A percentile compares a stretch with the other conserved stretches of the same genome.
phyloP scores from a whole-genome alignment of 2,888 invertebrate species.

The Candidula unifasciata region DNA sequence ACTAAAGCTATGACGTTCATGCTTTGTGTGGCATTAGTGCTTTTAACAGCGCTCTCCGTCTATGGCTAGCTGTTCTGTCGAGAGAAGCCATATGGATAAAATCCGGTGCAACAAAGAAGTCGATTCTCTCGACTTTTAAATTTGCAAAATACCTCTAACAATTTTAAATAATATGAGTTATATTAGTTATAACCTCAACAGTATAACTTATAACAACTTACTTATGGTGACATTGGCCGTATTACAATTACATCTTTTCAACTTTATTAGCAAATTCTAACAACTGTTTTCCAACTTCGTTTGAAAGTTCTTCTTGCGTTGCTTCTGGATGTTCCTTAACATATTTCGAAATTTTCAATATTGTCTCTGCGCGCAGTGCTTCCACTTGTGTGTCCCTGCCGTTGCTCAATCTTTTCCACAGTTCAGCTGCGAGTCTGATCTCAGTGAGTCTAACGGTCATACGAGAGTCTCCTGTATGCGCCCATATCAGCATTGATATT shows the following conservation, averaged over 20 bases:
- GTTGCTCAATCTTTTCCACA: slow-evolving; percentile 62
- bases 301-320: slow-evolving; percentile 65
- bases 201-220: no score
- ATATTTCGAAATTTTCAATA: slow-evolving; percentile 66
- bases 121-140: no score
- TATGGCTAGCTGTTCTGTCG: no score
- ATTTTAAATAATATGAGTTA: no score
- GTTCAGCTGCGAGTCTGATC: slow-evolving; percentile 59
- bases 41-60: no score
- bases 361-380: slow-evolving; percentile 66
- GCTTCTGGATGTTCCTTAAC: slow-evolving; percentile 72
- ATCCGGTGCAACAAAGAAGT: no score
- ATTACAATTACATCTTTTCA: slow-evolving; percentile 57
- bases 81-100: no score
- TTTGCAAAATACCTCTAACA: no score
- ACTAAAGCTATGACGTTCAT: no score
- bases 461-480: slow-evolving; percentile 58
- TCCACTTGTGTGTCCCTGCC: slow-evolving; percentile 61
- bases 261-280: slow-evolving; percentile 64
- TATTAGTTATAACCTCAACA: no score
- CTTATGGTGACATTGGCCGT: background rate
- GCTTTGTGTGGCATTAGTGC: no score
- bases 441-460: slow-evolving; percentile 61
- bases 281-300: slow-evolving; percentile 67
- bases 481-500: slow-evolving; percentile 56